These are phyloP conservation scores for Scomber scombrus DNA, from an alignment of 2,113 vertebrate species.

Conservation along the genomic window DNA sequence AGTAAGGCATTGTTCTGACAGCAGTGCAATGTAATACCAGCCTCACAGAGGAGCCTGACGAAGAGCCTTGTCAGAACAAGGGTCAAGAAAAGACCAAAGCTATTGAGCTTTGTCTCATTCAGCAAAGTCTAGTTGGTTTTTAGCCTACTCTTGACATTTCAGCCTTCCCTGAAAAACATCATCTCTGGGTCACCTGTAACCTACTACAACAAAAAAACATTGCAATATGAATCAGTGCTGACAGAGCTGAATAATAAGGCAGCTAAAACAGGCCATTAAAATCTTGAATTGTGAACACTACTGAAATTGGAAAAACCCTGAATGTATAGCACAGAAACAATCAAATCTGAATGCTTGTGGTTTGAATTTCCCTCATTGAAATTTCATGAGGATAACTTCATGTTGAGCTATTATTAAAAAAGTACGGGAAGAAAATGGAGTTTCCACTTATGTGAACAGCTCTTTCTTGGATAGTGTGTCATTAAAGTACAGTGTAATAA, in stretches of 20 bases:
- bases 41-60: constrained; percentile 29
- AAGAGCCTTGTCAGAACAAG: constrained; percentile 43
- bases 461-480: too few species aligned
- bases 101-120: constrained; percentile 18
- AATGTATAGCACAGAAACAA: too few species aligned
- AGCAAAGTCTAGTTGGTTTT: constrained; percentile 18
- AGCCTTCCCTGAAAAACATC: not conserved
- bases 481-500: not conserved
- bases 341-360: too few species aligned
- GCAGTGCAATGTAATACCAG: constrained; percentile 42
- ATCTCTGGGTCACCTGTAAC: not conserved
- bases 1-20: constrained; percentile 56
- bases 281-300: too few species aligned
- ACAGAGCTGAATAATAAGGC: too few species aligned
- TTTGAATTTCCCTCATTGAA: too few species aligned
- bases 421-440: too few species aligned
- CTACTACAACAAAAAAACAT: not conserved
- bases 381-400: too few species aligned
- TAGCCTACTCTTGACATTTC: not conserved
- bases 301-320: too few species aligned
- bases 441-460: too few species aligned
- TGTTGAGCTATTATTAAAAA: too few species aligned
- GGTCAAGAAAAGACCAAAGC: constrained; percentile 28
- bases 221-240: not conserved
- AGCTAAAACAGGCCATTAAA: too few species aligned